Evolutionary conservation across 2,113 vertebrate species (phyloP), one percentile per base, ranked within the genome.

Genomic region (Zosterops borbonicus): DNA sequence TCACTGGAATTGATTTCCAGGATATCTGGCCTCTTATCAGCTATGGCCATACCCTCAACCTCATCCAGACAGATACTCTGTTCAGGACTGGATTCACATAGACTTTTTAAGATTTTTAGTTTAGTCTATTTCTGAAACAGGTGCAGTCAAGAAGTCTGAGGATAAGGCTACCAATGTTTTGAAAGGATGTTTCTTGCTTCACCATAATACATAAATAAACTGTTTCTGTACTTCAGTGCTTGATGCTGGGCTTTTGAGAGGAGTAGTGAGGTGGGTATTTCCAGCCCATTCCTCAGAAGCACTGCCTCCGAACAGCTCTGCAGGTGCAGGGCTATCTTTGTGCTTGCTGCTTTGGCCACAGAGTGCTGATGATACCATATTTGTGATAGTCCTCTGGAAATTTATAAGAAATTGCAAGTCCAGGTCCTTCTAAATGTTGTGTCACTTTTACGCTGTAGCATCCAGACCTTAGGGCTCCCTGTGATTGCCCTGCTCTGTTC

Each of bases 201-300:
- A 24, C 12, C 22, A 5, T 60, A 31, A 18, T 39, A 67, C 0
- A 1, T 71, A 63, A 71, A 62, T 24, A 47, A 60, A 59, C 4
- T 0, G 0, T 33, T 69, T 44, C 12, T 58, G 14, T 70, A 25
- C 35, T 75, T 70, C 53, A 59, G 0, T 62, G 44, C 18, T 50
- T 78, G 56, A 64, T 89, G 33, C 21, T 81, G 60, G 16, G 17
- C 62, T 64, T 91, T 33, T 50, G 29, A 39, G 42, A 62, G 15
- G 9, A 49, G 31, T 28, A 19, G 27, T 39, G 24, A 44, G 24
- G 10, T 21, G 21, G 17, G 2, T 74, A 6, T 70, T 81, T 69
- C 35, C 46, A 90, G 59, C 18, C 28, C 0, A 0, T n/a, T 77
- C 41, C 33, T 77, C 12, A 12, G 35, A 85, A 68, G 29, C 18